Base-by-base conservation (phyloP, 1,140 invertebrate genomes). In the Pachypsylla venusta region DNA sequence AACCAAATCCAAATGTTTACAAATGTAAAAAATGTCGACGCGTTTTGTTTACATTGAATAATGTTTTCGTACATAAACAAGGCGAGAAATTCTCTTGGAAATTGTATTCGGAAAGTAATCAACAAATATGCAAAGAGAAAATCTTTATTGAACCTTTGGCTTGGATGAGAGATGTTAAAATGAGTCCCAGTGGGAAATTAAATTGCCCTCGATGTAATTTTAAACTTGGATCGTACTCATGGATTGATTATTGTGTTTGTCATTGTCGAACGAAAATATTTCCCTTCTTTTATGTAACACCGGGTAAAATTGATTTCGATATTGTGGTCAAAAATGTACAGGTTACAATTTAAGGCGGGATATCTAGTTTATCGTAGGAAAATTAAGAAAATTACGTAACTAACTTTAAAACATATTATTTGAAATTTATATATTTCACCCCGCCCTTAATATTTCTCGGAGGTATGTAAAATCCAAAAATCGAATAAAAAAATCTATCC, bases 311-410 rank as follows among this genome's bases (percentile, higher is more conserved):
- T 42, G 88, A 91, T 68, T 84, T 84, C 75, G 86, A 85, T 58
- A 88, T 87, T 69, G 81, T 84, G 56, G 85, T 91, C 30, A 85
- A 89, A 69, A 91, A 89, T 70, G 82, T 91, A 59, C 84, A 89
- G 73, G 79, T 82, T 27, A 89, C 87, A 16, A 77, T 89, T 64
- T 89, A 79, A 76, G 30, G 30, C n/a, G 7, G 30, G n/a, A 35
- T n/a, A 35, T 35, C n/a, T 10, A 35, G n/a, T 10, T n/a, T n/a
- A n/a, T n/a, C n/a, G n/a, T n/a, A n/a, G n/a, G n/a, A n/a, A n/a
- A n/a, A n/a, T n/a, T n/a, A n/a, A n/a, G n/a, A n/a, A n/a, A n/a
- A n/a, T n/a, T n/a, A n/a, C n/a, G n/a, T n/a, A n/a, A n/a, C n/a
- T n/a, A n/a, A n/a, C n/a, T n/a, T n/a, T n/a, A n/a, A n/a, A n/a